These are phyloP conservation scores for Acropternis orthonyx DNA, from an alignment of 2,797 vertebrate genomes.

Conservation along the genomic window DNA sequence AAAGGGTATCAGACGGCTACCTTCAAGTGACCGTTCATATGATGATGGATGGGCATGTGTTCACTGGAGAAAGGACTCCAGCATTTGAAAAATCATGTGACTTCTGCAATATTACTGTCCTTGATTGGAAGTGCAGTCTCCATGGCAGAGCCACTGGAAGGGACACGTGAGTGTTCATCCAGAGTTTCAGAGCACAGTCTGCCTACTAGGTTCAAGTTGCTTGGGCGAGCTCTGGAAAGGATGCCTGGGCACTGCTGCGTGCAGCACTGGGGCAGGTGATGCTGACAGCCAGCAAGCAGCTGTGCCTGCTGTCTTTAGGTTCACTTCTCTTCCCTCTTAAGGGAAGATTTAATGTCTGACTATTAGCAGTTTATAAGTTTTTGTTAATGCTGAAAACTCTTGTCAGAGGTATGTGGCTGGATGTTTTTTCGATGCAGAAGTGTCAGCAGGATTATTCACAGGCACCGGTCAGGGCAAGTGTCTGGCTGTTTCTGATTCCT, in stretches of 20 bases:
- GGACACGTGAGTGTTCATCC: fast-evolving
- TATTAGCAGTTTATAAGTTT: background rate
- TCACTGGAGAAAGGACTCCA: background rate
- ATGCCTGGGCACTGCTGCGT: background rate
- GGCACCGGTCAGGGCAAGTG: background rate
- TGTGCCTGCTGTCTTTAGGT: background rate
- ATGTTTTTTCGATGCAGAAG: background rate
- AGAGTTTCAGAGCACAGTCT: background rate
- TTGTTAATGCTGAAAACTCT: background rate
- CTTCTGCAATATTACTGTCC: background rate
- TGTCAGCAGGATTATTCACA: background rate
- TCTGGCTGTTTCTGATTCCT: slow-evolving; percentile 2
- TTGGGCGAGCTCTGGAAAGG: fast-evolving
- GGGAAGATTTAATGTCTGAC: background rate
- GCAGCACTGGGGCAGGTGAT: fast-evolving
- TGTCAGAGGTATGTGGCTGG: background rate
- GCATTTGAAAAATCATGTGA: background rate
- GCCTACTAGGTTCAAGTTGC: background rate
- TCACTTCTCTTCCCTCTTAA: background rate
- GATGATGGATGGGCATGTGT: background rate
- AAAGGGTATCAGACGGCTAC: background rate
- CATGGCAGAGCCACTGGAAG: background rate
- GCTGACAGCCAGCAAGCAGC: fast-evolving
- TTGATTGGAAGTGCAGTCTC: background rate
- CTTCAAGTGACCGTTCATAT: background rate